phyloP scores from a whole-genome alignment of 2,797 vertebrate species.

The Pangasius mekongensis region DNA sequence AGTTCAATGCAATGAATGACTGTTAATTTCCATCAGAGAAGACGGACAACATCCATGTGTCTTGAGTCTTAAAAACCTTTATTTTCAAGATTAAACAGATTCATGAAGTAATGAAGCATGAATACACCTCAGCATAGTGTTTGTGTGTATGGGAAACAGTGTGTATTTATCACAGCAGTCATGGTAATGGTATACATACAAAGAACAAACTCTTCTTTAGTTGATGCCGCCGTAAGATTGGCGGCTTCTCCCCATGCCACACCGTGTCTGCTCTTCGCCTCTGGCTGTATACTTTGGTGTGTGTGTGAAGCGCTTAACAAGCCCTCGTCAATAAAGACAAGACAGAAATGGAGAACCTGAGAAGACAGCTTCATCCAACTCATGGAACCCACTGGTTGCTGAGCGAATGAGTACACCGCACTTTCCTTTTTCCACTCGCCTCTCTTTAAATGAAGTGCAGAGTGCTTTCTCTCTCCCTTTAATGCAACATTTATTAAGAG shows the following conservation, averaged over 20 bases:
- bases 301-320: slow-evolving; percentile 65
- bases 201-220: slow-evolving; percentile 42
- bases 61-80: background rate
- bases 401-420: slow-evolving; percentile 18
- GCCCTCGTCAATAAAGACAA: slow-evolving; percentile 70
- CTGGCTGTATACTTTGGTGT: slow-evolving; percentile 64
- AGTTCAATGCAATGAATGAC: background rate
- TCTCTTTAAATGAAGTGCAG: slow-evolving; percentile 63
- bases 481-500: slow-evolving; percentile 73
- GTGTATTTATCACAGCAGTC: slow-evolving; percentile 14
- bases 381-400: slow-evolving; percentile 8
- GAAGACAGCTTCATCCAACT: slow-evolving; percentile 62
- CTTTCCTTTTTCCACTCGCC: slow-evolving; percentile 54
- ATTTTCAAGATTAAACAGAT: background rate
- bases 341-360: slow-evolving; percentile 42
- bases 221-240: slow-evolving; percentile 26
- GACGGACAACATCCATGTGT: background rate
- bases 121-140: background rate
- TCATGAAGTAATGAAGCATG: background rate
- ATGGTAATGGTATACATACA: slow-evolving; percentile 55
- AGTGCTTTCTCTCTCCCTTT: slow-evolving; percentile 43
- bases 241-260: slow-evolving; percentile 41
- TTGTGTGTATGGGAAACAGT: slow-evolving; percentile 18
- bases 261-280: slow-evolving; percentile 60
- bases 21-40: background rate